Evolutionary conservation across 2,888 invertebrate species (phyloP).

Genomic region (Meloe dianella): DNA sequence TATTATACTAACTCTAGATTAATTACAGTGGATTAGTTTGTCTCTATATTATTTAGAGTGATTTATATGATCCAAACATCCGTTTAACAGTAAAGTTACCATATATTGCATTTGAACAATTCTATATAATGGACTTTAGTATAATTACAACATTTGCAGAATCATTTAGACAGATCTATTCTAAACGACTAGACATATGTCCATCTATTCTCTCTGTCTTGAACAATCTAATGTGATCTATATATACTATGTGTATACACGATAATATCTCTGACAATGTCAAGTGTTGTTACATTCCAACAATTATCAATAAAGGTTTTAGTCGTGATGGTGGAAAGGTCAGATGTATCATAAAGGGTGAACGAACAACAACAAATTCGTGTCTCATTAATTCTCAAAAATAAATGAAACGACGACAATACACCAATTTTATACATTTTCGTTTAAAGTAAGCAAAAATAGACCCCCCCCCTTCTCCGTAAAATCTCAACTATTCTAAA

Average conservation of each 20-base stretch:
- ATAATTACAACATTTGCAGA: background rate
- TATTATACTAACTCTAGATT: background rate
- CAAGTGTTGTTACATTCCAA: slow-evolving; percentile 5
- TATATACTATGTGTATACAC: background rate
- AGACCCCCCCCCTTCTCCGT: no score
- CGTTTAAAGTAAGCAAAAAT: background rate
- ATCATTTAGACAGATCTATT: background rate
- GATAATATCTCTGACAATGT: slow-evolving; percentile 9
- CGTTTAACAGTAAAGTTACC: background rate
- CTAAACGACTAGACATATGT: background rate
- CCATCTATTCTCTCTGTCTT: background rate
- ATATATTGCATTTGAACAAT: background rate
- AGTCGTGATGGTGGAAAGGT: slow-evolving; percentile 11
- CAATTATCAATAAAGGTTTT: slow-evolving; percentile 11
- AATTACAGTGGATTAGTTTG: background rate
- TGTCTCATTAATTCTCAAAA: slow-evolving; percentile 1
- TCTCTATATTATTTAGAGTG: background rate
- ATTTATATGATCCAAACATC: background rate
- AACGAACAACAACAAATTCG: slow-evolving; percentile 13
- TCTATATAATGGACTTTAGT: background rate
- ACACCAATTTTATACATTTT: background rate
- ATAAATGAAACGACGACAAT: background rate
- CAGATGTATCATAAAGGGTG: slow-evolving; percentile 5
- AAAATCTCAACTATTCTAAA: background rate
- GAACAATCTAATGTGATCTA: slow-evolving; percentile 6